Conservation (phyloP, 2,888 invertebrate species). For the Dasysyrphus tricinctus region DNA sequence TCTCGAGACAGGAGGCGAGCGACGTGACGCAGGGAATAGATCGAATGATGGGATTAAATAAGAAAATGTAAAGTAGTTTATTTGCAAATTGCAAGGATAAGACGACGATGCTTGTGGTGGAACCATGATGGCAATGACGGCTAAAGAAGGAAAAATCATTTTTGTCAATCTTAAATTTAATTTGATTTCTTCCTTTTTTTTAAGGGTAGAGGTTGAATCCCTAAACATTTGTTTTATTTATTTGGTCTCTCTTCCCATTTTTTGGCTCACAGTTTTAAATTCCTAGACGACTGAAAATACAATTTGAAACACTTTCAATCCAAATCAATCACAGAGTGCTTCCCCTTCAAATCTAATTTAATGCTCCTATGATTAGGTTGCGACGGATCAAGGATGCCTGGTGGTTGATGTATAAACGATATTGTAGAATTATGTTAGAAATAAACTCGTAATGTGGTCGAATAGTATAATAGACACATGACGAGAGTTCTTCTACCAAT, state of each 20-base stretch:
- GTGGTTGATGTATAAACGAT: slow-evolving; percentile 50
- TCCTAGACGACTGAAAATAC: slow-evolving; percentile 60
- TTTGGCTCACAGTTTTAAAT: slow-evolving; percentile 41
- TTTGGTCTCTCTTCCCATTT: slow-evolving; percentile 27
- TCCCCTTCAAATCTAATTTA: slow-evolving; percentile 33
- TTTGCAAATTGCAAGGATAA: slow-evolving; percentile 76
- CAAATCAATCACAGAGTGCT: slow-evolving; percentile 51
- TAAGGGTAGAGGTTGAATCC: slow-evolving; percentile 2
- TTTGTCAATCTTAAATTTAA: slow-evolving; percentile 74
- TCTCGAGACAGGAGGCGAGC: slow-evolving; percentile 1
- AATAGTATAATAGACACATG: slow-evolving; percentile 66
- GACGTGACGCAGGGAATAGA: slow-evolving; percentile 57
- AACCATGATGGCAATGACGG: slow-evolving; percentile 54
- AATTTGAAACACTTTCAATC: slow-evolving; percentile 65
- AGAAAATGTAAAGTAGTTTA: slow-evolving; percentile 76
- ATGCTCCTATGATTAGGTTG: slow-evolving; percentile 32
- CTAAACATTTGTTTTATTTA: slow-evolving; percentile 62
- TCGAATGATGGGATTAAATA: slow-evolving; percentile 76
- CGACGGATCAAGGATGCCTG: slow-evolving; percentile 19
- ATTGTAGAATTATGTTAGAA: slow-evolving; percentile 39
- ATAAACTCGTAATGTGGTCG: slow-evolving; percentile 62
- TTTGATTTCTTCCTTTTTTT: slow-evolving; percentile 61
- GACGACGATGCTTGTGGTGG: slow-evolving; percentile 61
- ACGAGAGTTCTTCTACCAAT: slow-evolving; percentile 31
- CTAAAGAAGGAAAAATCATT: slow-evolving; percentile 72